A percentile compares a stretch with the other conserved stretches of the same genome.
Conservation (phyloP, 2,888 invertebrate genomes). For the Cataglyphis altisquamis region DNA sequence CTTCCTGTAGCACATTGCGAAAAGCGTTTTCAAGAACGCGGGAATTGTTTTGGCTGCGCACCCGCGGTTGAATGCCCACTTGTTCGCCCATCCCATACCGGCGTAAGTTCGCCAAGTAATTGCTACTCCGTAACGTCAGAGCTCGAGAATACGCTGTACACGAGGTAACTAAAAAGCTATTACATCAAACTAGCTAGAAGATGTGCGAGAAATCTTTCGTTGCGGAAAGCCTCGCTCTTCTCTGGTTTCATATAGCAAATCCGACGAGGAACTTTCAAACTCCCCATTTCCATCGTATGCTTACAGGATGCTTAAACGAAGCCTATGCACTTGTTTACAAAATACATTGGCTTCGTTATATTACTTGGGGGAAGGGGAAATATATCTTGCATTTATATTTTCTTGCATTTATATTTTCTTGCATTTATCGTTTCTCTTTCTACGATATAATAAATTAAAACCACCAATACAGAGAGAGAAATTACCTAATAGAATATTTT, state of each 20-base stretch:
- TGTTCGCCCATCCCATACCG: slow-evolving; percentile 67
- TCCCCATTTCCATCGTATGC: not conserved
- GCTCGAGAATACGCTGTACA: slow-evolving; percentile 37
- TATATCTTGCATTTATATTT: not conserved
- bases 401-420: too few relatives aligned
- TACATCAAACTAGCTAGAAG: slow-evolving; percentile 43
- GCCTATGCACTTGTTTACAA: not conserved
- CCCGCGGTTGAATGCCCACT: slow-evolving; percentile 69
- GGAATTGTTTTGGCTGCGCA: slow-evolving; percentile 68
- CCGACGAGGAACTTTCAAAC: slow-evolving; percentile 34
- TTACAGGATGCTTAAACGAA: slow-evolving; percentile 16
- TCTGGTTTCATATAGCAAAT: slow-evolving; percentile 36
- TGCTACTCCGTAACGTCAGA: slow-evolving; percentile 69
- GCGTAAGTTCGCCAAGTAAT: slow-evolving; percentile 69
- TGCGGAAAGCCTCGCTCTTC: slow-evolving; percentile 46
- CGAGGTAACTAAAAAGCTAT: slow-evolving; percentile 54
- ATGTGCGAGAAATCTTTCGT: slow-evolving; percentile 51
- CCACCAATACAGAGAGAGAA: too few relatives aligned
- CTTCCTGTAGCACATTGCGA: slow-evolving; percentile 36
- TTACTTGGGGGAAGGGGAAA: not conserved
- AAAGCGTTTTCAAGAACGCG: slow-evolving; percentile 60
- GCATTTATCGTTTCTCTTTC: too few relatives aligned
- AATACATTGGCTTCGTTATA: not conserved
- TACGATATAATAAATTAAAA: not conserved
- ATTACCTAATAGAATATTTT: not conserved